These are phyloP conservation scores for Drosophila antonietae DNA, from an alignment of 2,888 invertebrate genomes.

Conservation along the genomic window DNA sequence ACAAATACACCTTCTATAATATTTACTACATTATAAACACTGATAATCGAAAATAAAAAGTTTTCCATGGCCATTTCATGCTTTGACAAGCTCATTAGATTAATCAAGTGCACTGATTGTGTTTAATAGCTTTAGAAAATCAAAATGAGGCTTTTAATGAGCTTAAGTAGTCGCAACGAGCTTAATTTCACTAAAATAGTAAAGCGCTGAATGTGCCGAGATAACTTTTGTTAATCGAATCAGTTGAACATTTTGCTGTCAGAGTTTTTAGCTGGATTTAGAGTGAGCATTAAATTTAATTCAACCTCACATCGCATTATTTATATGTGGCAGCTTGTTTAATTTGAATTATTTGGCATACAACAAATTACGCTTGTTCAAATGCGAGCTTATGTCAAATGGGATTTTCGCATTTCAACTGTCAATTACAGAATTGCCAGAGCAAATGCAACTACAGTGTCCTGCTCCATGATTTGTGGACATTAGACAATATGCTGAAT, in stretches of 20 bases:
- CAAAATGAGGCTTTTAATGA: not conserved
- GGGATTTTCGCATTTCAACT: slow-evolving; percentile 55
- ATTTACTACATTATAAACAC: too few relatives aligned
- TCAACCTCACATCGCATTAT: slow-evolving; percentile 32
- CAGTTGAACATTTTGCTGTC: not conserved
- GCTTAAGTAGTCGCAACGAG: slow-evolving; percentile 3
- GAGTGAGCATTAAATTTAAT: slow-evolving; percentile 7
- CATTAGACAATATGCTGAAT: slow-evolving; percentile 36
- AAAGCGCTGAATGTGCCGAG: not conserved
- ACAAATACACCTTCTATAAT: too few relatives aligned
- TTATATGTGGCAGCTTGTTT: slow-evolving; percentile 30
- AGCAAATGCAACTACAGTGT: not conserved
- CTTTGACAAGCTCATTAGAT: slow-evolving; percentile 2
- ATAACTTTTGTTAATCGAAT: not conserved
- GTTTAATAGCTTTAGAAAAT: slow-evolving; percentile 2
- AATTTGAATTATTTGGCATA: slow-evolving; percentile 49
- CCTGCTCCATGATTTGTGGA: slow-evolving; percentile 29
- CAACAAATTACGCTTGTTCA: slow-evolving; percentile 53
- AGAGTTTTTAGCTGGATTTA: not conserved
- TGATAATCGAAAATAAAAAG: not conserved
- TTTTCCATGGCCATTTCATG: not conserved
- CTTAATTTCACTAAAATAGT: slow-evolving; percentile 1
- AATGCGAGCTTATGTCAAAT: slow-evolving; percentile 47
- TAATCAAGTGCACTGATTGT: not conserved
- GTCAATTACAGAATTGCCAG: slow-evolving; percentile 56